Conservation (phyloP, 2,888 invertebrate species). For the Melanchra persicariae region DNA sequence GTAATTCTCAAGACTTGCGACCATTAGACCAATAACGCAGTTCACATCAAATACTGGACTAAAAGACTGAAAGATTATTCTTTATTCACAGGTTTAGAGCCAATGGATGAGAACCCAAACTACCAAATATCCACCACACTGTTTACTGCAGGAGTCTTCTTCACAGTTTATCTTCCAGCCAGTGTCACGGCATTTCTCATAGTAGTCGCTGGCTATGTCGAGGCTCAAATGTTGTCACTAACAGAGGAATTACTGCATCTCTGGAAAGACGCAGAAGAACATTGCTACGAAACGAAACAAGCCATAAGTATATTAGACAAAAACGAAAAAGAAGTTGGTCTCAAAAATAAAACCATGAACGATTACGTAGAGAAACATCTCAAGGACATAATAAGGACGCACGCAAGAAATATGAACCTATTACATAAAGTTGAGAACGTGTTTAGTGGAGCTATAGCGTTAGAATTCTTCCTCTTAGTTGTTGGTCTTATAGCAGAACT, state of each 20-base stretch:
- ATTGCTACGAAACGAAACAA: slow-evolving; percentile 60
- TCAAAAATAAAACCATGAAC: slow-evolving; percentile 43
- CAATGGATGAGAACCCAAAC: slow-evolving; percentile 77
- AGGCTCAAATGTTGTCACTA: slow-evolving; percentile 78
- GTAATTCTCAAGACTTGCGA: too few species aligned
- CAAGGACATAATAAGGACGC: slow-evolving; percentile 49
- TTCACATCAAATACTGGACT: background rate
- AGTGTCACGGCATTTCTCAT: slow-evolving; percentile 76
- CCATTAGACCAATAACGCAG: too few species aligned
- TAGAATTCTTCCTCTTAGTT: slow-evolving; percentile 72
- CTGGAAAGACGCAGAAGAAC: slow-evolving; percentile 73
- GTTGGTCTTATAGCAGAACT: slow-evolving; percentile 73
- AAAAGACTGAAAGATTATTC: background rate
- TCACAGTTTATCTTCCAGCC: slow-evolving; percentile 71
- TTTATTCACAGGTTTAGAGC: slow-evolving; percentile 76
- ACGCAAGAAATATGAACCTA: slow-evolving; percentile 66
- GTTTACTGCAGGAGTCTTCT: slow-evolving; percentile 59
- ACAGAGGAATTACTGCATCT: slow-evolving; percentile 74
- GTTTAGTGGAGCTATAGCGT: slow-evolving; percentile 70
- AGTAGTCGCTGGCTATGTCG: slow-evolving; percentile 75
- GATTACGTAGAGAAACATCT: slow-evolving; percentile 42
- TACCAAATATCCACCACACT: slow-evolving; percentile 73
- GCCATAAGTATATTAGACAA: slow-evolving; percentile 33
- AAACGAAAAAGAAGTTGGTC: background rate
- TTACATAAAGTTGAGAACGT: slow-evolving; percentile 66